Base-by-base conservation (phyloP, 2,888 invertebrate genomes). In the Trisateles emortualis region DNA sequence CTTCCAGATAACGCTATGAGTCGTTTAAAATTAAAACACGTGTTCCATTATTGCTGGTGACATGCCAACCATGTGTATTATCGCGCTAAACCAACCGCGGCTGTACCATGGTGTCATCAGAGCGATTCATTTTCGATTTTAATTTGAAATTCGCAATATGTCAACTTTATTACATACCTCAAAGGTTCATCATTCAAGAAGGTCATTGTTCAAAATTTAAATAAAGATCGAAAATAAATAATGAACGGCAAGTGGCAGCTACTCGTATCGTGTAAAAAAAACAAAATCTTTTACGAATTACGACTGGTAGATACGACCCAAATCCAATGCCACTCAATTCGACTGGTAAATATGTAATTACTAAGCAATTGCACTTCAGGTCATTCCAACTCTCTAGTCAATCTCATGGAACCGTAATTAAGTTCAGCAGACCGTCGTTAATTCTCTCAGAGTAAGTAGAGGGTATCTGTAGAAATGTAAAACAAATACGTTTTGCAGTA, bases 31-130 rank as follows among this genome's bases (percentile, higher is more conserved):
- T 58, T 54, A 32, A 62, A 68, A 72, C 72, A 72, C 63, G 58
- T 72, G 72, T 73, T 63, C 22, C 58, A 57, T 57, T 51, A 59
- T 52, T 39, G 43, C 46, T 57, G 68, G 35, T 68, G 71, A 61
- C 71, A 60, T 33, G 52, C 46, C 46, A 50, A 62, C 70, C 70
- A 71, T 64, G 60, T 72, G 68, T 73, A 67, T 64, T 59, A 60
- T 64, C 62, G 46, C 45, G 36, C 57, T 55, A 64, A 59, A 35
- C 53, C 58, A 62, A 38, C 46, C 50, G 36, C n/a, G n/a, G n/a
- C n/a, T n/a, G n/a, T n/a, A n/a, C n/a, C n/a, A n/a, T n/a, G n/a
- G n/a, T n/a, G n/a, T n/a, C n/a, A n/a, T n/a, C n/a, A n/a, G n/a
- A n/a, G n/a, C n/a, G n/a, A n/a, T n/a, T n/a, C n/a, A n/a, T n/a